phyloP scores from a whole-genome alignment of 2,797 vertebrate species.

The Gymnocypris eckloni region DNA sequence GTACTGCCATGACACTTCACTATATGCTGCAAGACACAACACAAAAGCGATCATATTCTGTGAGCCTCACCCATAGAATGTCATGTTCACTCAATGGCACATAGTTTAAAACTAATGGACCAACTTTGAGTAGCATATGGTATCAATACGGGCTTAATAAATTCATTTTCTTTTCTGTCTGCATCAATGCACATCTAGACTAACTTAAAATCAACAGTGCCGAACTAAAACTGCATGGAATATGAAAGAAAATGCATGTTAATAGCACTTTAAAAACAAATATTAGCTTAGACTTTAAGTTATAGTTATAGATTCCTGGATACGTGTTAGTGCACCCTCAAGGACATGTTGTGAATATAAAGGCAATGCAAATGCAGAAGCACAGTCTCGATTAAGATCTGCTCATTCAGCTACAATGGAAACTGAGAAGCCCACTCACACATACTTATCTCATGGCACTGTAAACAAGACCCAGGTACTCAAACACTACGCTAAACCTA shows the following conservation, averaged over 20 bases:
- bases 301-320: conserved; percentile 2
- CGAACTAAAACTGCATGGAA: background rate
- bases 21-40: conserved; percentile 80
- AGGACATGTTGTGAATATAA: conserved; percentile 34
- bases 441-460: conserved; percentile 58
- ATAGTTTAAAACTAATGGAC: background rate
- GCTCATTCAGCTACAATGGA: conserved; percentile 61
- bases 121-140: background rate
- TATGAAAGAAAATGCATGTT: background rate
- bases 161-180: background rate
- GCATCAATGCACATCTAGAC: background rate
- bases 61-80: background rate
- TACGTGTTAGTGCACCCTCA: conserved; percentile 21
- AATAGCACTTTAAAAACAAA: conserved; percentile 26
- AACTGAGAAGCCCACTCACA: conserved; percentile 39
- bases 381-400: conserved; percentile 59
- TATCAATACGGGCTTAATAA: conserved; percentile 9
- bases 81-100: background rate
- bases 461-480: conserved; percentile 35
- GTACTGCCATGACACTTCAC: conserved; percentile 95
- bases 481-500: background rate
- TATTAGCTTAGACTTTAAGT: conserved; percentile 16
- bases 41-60: background rate
- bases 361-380: conserved; percentile 34
- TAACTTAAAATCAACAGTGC: background rate